A percentile compares a stretch with the other conserved stretches of the same genome.
phyloP scores from a whole-genome alignment of 92 coral and sea anemone species.

The Chrysogorgia sp. region DNA sequence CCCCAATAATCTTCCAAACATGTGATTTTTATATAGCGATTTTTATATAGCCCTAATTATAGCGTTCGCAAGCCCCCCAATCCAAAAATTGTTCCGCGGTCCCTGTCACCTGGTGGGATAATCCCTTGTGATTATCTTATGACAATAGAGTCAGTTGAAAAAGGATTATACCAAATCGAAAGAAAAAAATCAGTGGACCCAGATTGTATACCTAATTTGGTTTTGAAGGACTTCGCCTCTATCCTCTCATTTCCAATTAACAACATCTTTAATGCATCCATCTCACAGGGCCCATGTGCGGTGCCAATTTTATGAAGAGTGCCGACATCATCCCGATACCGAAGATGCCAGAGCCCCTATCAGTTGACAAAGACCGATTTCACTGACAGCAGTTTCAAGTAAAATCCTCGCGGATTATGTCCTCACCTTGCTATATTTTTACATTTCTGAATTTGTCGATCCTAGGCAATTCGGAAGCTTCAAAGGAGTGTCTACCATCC shows the following conservation, averaged over 20 bases:
- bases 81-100: no score
- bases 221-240: slow-evolving; percentile 49
- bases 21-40: no score
- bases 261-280: slow-evolving; percentile 50
- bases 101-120: no score
- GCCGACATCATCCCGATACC: slow-evolving; percentile 55
- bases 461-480: slow-evolving; percentile 38
- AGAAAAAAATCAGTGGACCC: no score
- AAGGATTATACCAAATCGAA: no score
- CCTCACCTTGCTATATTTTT: slow-evolving; percentile 22
- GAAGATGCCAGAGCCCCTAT: slow-evolving; percentile 52
- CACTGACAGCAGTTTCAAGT: slow-evolving; percentile 48
- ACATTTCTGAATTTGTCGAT: slow-evolving; percentile 23
- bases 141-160: no score
- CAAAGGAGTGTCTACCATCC: slow-evolving; percentile 30
- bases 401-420: slow-evolving; percentile 15
- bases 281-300: slow-evolving; percentile 37
- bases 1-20: no score
- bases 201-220: slow-evolving; percentile 55
- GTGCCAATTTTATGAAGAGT: slow-evolving; percentile 54
- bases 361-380: slow-evolving; percentile 58
- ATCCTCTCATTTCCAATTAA: slow-evolving; percentile 36
- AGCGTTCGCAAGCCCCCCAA: no score
- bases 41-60: no score
- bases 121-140: no score